Base-by-base conservation (phyloP, 2,888 invertebrate species). In the Dolichomitus sp. region DNA sequence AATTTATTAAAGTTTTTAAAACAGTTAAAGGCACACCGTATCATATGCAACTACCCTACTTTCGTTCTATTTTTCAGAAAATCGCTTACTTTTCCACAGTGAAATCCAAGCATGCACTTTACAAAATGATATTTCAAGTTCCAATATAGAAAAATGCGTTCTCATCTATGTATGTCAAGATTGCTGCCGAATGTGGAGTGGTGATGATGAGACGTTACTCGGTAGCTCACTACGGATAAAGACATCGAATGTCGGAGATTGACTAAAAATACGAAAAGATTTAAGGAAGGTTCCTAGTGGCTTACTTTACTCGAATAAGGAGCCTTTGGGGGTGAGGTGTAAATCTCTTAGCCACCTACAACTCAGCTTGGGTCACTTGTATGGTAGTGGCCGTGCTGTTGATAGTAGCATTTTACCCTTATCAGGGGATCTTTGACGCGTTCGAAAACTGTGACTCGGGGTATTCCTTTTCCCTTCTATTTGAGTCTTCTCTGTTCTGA, bases 341-440 rank as follows among this genome's bases (percentile, higher is more conserved):
- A 33, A 80, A 74, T 76, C 59, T 77, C 4, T 33, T 14, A n/a
- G 4, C 57, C 33, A 59, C 12, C 52, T 9, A 54, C 80, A 75
- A 45, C 50, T 80, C 19, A 12, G 19, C 52, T 61, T 12, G 17
- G 37, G 37, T 52, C 54, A 59, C 57, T 14, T 33, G 33, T 30
- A n/a, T 17, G 45, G 14, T 14, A 40, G 33, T 40, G 30, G 23
- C 45, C 17, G 45, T 37, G 54, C 30, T 48, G 42, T 30, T 65
- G 54, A 37, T 59, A 75, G 61, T 17, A 37, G 80, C 65, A 54
- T 76, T 73, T 59, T 63, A 85, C 85, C 84, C 83, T 84, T 74
- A 76, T 84, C 84, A 79, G 48, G 52, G 30, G 50, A 83, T 80
- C 70, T 82, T 65, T 50, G 52, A 54, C 48, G 30, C 54, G 42